Base-by-base conservation (phyloP, 2,888 invertebrate genomes). In the Augochlorella aurata region DNA sequence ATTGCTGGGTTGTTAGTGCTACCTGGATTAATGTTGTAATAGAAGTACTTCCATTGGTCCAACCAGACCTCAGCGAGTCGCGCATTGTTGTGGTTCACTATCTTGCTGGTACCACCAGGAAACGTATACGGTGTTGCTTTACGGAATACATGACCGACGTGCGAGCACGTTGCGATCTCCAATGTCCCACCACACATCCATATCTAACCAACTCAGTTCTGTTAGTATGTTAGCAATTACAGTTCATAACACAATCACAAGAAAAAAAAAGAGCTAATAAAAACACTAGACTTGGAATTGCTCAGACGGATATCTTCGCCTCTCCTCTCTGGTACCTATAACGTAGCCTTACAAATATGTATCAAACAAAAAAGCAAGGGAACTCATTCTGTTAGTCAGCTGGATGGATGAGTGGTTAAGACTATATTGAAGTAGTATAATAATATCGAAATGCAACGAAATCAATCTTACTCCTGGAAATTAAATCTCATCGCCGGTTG, bases 11-110 rank as follows among this genome's bases (percentile, higher is more conserved):
- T 87, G 89, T 91, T 90, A 91, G 91, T 91, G 92, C 93, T 93
- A 98, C 98, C 98, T 97, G 98, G 98, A 95, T 98, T 98, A 95
- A 98, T 98, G 95, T 97, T 98, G 97, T 98, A 98, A 97, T 98
- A 98, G 97, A 99, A 98, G 94, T 97, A 97, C 96, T 98, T 98
- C 97, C 99, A 99, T 93, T 99, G 98, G 95, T 99, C 99, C 95
- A 99, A 97, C 99, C 99, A 99, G 92, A 99, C 99, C 94, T 99
- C 98, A 88, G 98, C 99, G 92, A 99, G 97, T 91, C 99, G 96
- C 94, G 98, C 98, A 95, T 99, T 98, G 96, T 99, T 99, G 95
- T 98, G 98, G 95, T 99, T 98, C 94, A 99, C 99, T 93, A 99
- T 98, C 93, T 97, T 97, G 94, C 97, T 97, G 91, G 98, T 98